A percentile compares a stretch with the other conserved stretches of the same genome.
Evolutionary conservation across 2,888 invertebrate species (phyloP).

Genomic region (Plagodis dolabraria): DNA sequence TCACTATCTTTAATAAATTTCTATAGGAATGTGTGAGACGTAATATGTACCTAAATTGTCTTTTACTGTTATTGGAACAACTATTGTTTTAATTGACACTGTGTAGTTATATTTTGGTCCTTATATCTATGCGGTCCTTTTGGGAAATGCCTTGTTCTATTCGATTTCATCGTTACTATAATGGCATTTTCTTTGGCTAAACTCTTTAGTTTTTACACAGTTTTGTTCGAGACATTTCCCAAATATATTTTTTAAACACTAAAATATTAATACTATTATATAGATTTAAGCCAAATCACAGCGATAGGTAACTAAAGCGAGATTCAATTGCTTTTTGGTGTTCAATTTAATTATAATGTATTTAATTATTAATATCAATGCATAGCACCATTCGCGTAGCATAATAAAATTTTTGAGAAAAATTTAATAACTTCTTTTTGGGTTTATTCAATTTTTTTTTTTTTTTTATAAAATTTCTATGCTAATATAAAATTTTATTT

Average conservation of each 20-base stretch:
- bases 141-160: conserved; percentile 31
- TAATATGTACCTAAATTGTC: neutral
- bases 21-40: conserved; percentile 32
- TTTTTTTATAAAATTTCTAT: conserved; percentile 40
- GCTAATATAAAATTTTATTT: conserved; percentile 11
- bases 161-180: neutral
- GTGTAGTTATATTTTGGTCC: conserved; percentile 69
- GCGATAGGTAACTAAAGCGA: conserved; percentile 53
- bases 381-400: conserved; percentile 65
- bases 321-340: conserved; percentile 59
- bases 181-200: conserved; percentile 2
- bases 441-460: conserved; percentile 28
- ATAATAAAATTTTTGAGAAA: conserved; percentile 35
- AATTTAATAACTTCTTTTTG: conserved; percentile 8
- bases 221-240: conserved; percentile 20
- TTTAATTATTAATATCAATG: conserved; percentile 43
- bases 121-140: conserved; percentile 42
- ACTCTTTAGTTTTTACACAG: neutral
- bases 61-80: conserved; percentile 15
- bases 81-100: conserved; percentile 73
- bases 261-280: conserved; percentile 1
- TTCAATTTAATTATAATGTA: conserved; percentile 24
- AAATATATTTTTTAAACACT: conserved; percentile 13
- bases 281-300: conserved; percentile 35
- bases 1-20: neutral